Conservation (phyloP, 1,140 invertebrate genomes). For the Eriosoma lanigerum region DNA sequence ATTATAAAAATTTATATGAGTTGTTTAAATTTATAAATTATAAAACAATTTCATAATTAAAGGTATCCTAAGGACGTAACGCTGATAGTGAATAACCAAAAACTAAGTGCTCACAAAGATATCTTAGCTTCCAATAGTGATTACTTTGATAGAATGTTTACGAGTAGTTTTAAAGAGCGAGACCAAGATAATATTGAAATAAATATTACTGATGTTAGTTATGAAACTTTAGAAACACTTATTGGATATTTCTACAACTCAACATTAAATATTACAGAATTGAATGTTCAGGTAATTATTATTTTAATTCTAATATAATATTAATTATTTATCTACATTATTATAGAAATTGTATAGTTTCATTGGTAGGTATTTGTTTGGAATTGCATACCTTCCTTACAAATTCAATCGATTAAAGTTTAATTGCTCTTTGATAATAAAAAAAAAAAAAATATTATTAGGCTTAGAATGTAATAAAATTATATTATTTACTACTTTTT, state of each 20-base stretch:
- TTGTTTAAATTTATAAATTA: background rate
- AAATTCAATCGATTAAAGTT: no score
- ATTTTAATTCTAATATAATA: no score
- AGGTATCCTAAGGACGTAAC: background rate
- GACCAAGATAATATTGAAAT: constrained; percentile 18
- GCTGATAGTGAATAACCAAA: background rate
- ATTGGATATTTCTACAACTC: constrained; percentile 13
- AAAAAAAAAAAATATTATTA: no score
- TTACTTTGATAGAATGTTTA: constrained; percentile 31
- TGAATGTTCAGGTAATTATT: constrained; percentile 26
- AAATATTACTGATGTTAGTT: constrained; percentile 24
- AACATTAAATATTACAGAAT: constrained; percentile 12
- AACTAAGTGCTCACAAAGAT: constrained; percentile 2
- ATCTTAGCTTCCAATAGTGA: background rate
- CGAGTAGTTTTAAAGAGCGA: constrained; percentile 18
- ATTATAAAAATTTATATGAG: background rate
- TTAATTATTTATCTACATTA: no score
- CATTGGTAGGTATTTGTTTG: no score
- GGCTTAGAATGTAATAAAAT: no score
- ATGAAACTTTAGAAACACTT: constrained; percentile 6
- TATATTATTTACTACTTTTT: no score
- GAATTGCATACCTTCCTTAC: no score
- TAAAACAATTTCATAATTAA: background rate
- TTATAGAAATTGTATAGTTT: no score
- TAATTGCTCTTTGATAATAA: no score